These are phyloP conservation scores for Trissolcus brochymenae DNA, from an alignment of 2,888 invertebrate genomes.

Conservation along the genomic window DNA sequence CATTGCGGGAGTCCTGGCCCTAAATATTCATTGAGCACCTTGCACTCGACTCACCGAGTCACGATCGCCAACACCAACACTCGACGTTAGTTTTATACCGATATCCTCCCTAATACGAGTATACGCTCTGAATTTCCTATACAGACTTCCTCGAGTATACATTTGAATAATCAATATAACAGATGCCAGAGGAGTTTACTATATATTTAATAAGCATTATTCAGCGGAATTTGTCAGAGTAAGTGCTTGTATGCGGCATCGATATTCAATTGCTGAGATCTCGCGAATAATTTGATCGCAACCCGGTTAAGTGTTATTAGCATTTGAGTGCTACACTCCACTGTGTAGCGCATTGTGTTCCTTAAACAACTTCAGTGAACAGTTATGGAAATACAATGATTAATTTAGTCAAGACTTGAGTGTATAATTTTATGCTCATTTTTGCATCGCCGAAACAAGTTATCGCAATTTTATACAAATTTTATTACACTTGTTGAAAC, in stretches of 20 bases:
- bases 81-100: constrained; percentile 34
- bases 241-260: constrained; percentile 28
- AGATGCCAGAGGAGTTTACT: constrained; percentile 17
- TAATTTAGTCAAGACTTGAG: constrained; percentile 9
- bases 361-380: constrained; percentile 12
- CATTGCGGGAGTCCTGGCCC: constrained; percentile 70
- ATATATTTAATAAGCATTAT: constrained; percentile 54
- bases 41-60: constrained; percentile 52
- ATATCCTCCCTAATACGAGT: constrained; percentile 32
- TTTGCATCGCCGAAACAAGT: no score
- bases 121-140: constrained; percentile 45
- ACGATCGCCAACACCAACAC: constrained; percentile 47
- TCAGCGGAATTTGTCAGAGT: constrained; percentile 54
- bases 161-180: constrained; percentile 54
- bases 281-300: constrained; percentile 41
- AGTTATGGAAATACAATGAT: constrained; percentile 13
- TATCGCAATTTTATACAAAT: no score
- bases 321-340: constrained; percentile 33
- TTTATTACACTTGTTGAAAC: no score
- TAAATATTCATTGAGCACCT: constrained; percentile 70
- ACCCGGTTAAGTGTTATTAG: constrained; percentile 48
- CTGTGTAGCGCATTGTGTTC: constrained; percentile 31
- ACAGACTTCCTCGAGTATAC: constrained; percentile 49
- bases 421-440: neutral
- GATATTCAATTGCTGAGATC: constrained; percentile 44